phyloP scores from a whole-genome alignment of 2,113 vertebrate genomes.

The Herpetotheres cachinnans region DNA sequence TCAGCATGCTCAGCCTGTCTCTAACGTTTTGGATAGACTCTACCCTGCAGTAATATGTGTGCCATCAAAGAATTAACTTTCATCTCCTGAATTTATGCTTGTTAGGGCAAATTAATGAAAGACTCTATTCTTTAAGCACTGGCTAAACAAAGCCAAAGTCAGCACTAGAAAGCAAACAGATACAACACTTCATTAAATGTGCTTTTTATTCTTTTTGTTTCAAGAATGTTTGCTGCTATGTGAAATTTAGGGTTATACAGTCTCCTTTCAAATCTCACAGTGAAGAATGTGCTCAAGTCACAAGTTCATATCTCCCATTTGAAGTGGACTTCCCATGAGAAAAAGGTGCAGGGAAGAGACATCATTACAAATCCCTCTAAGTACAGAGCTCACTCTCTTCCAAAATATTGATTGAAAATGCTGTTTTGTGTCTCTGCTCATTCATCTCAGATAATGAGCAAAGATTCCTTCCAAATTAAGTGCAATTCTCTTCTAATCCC shows the following conservation, averaged over 20 bases:
- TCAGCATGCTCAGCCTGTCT: not conserved
- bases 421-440: slow-evolving; percentile 1
- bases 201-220: slow-evolving; percentile 44
- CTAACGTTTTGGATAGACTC: not conserved
- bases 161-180: slow-evolving; percentile 36
- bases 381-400: not conserved
- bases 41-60: slow-evolving; percentile 8
- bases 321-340: slow-evolving; percentile 9
- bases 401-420: slow-evolving; percentile 34
- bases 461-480: slow-evolving; percentile 38
- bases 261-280: not conserved
- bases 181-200: slow-evolving; percentile 38
- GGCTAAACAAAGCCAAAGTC: slow-evolving; percentile 54
- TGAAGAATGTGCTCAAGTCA: slow-evolving; percentile 16
- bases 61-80: slow-evolving; percentile 67
- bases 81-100: slow-evolving; percentile 62
- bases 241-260: slow-evolving; percentile 2
- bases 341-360: slow-evolving; percentile 30
- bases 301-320: not conserved
- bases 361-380: slow-evolving; percentile 6
- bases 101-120: slow-evolving; percentile 63
- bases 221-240: not conserved
- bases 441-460: slow-evolving; percentile 26
- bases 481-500: slow-evolving; percentile 40
- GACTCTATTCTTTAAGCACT: slow-evolving; percentile 31